Conservation (phyloP, 2,888 invertebrate genomes). For the Ophraella communa region DNA sequence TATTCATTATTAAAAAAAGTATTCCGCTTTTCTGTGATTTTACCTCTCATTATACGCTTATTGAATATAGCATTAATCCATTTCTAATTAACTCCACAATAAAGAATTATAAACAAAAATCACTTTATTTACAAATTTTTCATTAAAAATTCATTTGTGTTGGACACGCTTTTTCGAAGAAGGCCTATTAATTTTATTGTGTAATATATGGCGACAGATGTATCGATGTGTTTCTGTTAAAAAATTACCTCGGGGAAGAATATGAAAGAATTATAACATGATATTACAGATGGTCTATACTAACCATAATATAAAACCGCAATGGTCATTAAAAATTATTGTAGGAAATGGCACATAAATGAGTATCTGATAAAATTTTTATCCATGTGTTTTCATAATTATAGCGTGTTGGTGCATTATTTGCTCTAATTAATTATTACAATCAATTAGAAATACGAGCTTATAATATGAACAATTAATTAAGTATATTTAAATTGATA, state of each 20-base stretch:
- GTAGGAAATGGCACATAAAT: slow-evolving; percentile 2
- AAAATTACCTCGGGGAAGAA: neutral
- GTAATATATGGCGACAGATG: neutral
- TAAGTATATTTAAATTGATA: no score
- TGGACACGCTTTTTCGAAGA: neutral
- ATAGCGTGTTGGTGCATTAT: neutral
- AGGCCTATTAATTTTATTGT: neutral
- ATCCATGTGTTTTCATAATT: neutral
- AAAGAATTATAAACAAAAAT: no score
- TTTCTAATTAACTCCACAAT: no score
- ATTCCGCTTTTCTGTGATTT: no score
- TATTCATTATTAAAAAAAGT: no score
- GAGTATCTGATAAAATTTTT: neutral
- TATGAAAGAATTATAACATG: neutral
- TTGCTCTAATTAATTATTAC: neutral
- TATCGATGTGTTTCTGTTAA: slow-evolving; percentile 1
- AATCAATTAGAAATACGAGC: neutral
- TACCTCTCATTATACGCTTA: no score
- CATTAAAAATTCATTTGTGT: neutral
- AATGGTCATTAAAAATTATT: neutral
- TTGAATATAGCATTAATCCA: no score
- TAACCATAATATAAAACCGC: neutral
- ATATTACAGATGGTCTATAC: neutral
- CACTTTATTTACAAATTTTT: neutral
- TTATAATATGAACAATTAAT: neutral